Conservation (phyloP, 2,113 vertebrate genomes). For the Microcebus ravelobensis region DNA sequence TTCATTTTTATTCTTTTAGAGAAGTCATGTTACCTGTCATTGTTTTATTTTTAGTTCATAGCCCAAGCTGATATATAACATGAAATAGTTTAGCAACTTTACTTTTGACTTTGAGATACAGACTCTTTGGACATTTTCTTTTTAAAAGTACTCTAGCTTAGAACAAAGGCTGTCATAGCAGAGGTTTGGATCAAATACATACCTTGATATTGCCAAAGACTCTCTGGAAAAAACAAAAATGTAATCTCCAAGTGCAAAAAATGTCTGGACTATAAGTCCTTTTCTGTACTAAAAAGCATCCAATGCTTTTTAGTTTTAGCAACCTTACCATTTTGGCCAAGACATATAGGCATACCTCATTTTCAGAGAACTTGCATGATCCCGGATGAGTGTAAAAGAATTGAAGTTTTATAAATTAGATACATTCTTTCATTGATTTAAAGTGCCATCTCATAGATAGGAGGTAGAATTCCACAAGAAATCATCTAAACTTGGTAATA, state of each 20-base stretch:
- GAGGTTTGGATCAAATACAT: conserved; percentile 68
- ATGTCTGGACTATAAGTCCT: neutral
- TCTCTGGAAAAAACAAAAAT: neutral
- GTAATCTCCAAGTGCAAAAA: conserved; percentile 17
- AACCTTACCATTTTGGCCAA: neutral
- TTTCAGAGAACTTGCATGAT: neutral
- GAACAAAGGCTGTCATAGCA: conserved; percentile 63
- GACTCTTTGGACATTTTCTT: conserved; percentile 47
- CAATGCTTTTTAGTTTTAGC: neutral
- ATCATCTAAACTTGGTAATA: neutral
- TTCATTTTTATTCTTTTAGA: conserved; percentile 50
- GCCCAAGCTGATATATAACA: conserved; percentile 38
- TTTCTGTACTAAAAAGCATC: conserved; percentile 40
- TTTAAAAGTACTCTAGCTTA: conserved; percentile 45
- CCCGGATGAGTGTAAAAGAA: neutral
- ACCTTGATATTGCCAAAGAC: conserved; percentile 51
- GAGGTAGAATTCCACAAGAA: neutral
- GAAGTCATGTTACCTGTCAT: conserved; percentile 38
- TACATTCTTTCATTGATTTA: neutral
- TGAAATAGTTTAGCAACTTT: conserved; percentile 65
- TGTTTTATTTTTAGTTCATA: conserved; percentile 74
- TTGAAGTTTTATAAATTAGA: conserved; percentile 5
- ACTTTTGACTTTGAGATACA: conserved; percentile 65
- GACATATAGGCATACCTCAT: neutral
- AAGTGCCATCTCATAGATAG: neutral